These are phyloP conservation scores for Ascidia mentula DNA, from an alignment of 23 tunicate genomes.

Conservation along the genomic window DNA sequence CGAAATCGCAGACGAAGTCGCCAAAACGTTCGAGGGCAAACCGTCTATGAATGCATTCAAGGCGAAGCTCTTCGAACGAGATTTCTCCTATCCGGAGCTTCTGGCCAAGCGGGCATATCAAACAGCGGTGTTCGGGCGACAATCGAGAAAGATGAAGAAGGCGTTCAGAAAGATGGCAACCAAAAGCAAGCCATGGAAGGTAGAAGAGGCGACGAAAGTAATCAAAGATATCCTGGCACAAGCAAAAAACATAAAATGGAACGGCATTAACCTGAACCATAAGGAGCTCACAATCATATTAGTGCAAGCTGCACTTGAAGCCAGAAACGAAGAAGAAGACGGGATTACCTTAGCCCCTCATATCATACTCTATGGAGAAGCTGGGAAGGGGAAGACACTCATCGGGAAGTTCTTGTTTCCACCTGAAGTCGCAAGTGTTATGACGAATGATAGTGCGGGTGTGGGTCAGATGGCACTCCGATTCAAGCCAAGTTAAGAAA, in stretches of 20 bases:
- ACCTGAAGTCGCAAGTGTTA: neutral
- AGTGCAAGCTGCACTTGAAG: neutral
- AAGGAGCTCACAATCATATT: neutral
- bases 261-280: neutral
- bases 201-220: neutral
- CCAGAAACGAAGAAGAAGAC: neutral
- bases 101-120: neutral
- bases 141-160: neutral
- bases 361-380: neutral
- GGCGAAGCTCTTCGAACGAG: neutral
- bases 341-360: neutral
- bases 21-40: neutral
- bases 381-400: conserved; percentile 6
- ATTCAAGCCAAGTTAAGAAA: no score
- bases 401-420: neutral
- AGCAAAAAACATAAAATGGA: conserved; percentile 4
- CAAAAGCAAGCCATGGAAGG: neutral
- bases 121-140: neutral
- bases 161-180: neutral
- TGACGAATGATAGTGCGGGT: neutral
- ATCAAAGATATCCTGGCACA: neutral
- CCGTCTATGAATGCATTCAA: neutral
- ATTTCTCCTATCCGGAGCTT: neutral
- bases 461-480: no score
- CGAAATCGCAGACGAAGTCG: neutral